These are phyloP conservation scores for Platalea minor DNA, from an alignment of 2,797 vertebrate genomes.

Conservation along the genomic window DNA sequence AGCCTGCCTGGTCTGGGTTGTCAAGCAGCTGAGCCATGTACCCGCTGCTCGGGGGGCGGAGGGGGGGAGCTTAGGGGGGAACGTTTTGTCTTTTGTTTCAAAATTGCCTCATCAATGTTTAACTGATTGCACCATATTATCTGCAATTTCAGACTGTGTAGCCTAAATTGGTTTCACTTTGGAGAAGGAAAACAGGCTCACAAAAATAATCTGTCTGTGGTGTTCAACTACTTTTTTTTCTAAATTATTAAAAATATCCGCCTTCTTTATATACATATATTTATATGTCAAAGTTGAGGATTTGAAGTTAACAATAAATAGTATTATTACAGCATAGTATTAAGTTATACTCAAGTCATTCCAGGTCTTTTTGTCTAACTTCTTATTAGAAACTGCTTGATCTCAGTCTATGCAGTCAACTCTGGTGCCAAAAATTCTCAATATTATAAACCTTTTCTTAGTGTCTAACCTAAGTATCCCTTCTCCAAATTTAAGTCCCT, in stretches of 20 bases:
- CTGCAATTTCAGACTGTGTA: not conserved
- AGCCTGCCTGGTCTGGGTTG: not conserved
- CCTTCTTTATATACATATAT: not conserved
- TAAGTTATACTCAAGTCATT: not conserved
- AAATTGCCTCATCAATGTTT: not conserved
- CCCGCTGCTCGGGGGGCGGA: not conserved
- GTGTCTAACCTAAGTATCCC: not conserved
- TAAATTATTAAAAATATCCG: not conserved
- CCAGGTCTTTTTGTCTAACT: not conserved
- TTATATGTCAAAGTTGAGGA: not conserved
- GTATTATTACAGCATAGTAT: not conserved
- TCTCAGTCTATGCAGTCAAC: not conserved
- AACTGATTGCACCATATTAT: not conserved
- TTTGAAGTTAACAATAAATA: not conserved
- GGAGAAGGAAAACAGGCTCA: not conserved
- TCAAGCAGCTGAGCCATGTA: not conserved
- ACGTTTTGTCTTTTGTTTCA: not conserved
- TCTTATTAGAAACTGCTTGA: not conserved
- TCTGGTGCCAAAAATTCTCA: not conserved
- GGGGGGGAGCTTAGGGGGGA: not conserved
- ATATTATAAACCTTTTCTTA: not conserved
- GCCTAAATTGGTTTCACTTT: not conserved
- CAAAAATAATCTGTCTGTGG: not conserved
- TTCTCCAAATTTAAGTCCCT: not conserved
- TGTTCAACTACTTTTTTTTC: not conserved